Evolutionary conservation across 2,113 vertebrate species (phyloP), one percentile per base, ranked within the genome.

Genomic region (Amblyopsis rosae): DNA sequence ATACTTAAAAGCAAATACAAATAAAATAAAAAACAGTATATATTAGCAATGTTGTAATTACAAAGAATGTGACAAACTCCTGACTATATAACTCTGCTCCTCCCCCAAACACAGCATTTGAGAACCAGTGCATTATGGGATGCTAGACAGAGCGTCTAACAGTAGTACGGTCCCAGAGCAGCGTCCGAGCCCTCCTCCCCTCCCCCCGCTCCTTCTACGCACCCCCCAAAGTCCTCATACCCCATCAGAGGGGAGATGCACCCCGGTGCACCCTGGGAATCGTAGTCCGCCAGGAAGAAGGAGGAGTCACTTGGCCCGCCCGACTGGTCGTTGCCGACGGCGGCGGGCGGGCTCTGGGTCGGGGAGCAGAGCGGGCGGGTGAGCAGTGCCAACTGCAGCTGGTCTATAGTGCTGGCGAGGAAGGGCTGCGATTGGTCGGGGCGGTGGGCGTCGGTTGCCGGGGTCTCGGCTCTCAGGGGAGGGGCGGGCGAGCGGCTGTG

Each of bases 361-460:
- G 67, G 59, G 16, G 79, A 75, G 6, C 26, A 2, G 46, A 87
- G 77, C 11, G 88, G 86, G 26, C 79, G 69, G 0, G 87, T 89
- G 33, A 89, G 79, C 58, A 89, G 58, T 6, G 90, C 87, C n/a
- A 92, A 81, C 84, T 92, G 81, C 69, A 86, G 71, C 0, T 89
- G 81, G 87, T 91, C 82, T 50, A 91, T 91, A 80, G 90, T 91
- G 84, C 86, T 89, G 75, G 76, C 61, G 64, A 77, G 67, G 1
- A 81, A 83, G 19, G 55, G 33, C 59, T 32, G 71, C 0, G 67
- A 47, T 1, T 58, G 76, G 76, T 71, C 68, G 0, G 16, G 57
- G 49, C 85, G 79, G 50, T 70, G 72, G 13, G 86, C 33, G 56
- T 48, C 0, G 8, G 76, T 77, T 2, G 70, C 55, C 67, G 65